Conservation (phyloP, 2,113 vertebrate genomes). For the Planiliza haematocheilus region DNA sequence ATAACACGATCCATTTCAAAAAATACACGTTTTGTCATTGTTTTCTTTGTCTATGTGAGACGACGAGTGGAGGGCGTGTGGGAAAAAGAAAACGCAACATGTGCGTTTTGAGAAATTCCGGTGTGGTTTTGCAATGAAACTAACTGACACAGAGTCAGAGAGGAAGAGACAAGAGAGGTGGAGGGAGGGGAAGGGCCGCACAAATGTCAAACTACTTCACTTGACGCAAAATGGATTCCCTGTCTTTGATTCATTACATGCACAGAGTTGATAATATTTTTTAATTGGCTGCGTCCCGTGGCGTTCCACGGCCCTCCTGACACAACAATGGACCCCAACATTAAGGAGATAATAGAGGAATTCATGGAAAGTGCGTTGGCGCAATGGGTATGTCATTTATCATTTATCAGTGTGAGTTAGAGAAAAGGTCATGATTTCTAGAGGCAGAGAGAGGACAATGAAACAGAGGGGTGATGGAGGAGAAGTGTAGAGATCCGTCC, state of each 20-base stretch:
- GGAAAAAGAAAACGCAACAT: constrained; percentile 49
- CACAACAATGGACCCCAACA: constrained; percentile 79
- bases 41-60: neutral
- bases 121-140: constrained; percentile 80
- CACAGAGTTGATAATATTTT: constrained; percentile 33
- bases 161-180: constrained; percentile 61
- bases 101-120: constrained; percentile 77
- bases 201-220: constrained; percentile 64
- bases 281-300: constrained; percentile 50
- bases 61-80: constrained; percentile 20
- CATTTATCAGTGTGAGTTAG: constrained; percentile 53
- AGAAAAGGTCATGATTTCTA: constrained; percentile 55
- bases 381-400: constrained; percentile 84
- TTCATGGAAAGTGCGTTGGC: constrained; percentile 85
- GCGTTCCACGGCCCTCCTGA: constrained; percentile 29
- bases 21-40: neutral
- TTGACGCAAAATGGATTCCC: constrained; percentile 59
- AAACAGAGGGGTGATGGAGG: neutral
- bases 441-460: constrained; percentile 8
- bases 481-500: neutral
- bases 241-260: constrained; percentile 40
- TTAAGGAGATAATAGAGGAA: constrained; percentile 82
- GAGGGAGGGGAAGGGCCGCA: constrained; percentile 58
- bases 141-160: constrained; percentile 57
- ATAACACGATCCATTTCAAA: neutral